phyloP scores from a whole-genome alignment of 1,140 invertebrate species.

The Copidosoma floridanum region DNA sequence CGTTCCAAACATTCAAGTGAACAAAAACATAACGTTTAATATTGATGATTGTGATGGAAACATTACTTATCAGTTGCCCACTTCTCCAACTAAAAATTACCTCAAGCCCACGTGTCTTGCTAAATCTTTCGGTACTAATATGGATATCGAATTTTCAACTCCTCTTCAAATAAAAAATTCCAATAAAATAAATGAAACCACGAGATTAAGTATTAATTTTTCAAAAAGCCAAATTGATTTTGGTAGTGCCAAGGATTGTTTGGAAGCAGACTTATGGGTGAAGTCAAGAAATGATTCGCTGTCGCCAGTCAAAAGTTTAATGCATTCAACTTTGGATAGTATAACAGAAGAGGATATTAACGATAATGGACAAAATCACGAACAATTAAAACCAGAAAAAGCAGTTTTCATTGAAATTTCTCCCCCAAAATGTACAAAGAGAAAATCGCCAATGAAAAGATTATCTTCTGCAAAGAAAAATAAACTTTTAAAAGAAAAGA shows the following conservation, averaged over 20 bases:
- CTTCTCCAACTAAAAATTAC: slow-evolving; percentile 23
- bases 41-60: slow-evolving; percentile 21
- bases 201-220: slow-evolving; percentile 6
- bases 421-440: slow-evolving; percentile 34
- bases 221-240: slow-evolving; percentile 24
- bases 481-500: slow-evolving; percentile 42
- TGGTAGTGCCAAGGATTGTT: slow-evolving; percentile 31
- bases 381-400: not conserved
- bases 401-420: slow-evolving; percentile 37
- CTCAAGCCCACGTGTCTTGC: slow-evolving; percentile 30
- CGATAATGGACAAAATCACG: too few species aligned
- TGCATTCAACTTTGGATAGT: slow-evolving; percentile 13
- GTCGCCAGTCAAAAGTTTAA: slow-evolving; percentile 14
- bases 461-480: slow-evolving; percentile 32
- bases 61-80: slow-evolving; percentile 33
- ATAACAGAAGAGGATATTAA: slow-evolving; percentile 19
- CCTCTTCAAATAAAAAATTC: slow-evolving; percentile 25
- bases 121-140: slow-evolving; percentile 25
- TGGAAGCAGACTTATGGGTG: slow-evolving; percentile 45
- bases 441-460: slow-evolving; percentile 31
- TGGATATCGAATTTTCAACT: slow-evolving; percentile 22
- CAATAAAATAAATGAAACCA: not conserved
- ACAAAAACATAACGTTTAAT: slow-evolving; percentile 18
- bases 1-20: not conserved
- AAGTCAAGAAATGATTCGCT: slow-evolving; percentile 25